Base-by-base conservation (phyloP, 2,797 vertebrate species). In the Clarias fuscus region DNA sequence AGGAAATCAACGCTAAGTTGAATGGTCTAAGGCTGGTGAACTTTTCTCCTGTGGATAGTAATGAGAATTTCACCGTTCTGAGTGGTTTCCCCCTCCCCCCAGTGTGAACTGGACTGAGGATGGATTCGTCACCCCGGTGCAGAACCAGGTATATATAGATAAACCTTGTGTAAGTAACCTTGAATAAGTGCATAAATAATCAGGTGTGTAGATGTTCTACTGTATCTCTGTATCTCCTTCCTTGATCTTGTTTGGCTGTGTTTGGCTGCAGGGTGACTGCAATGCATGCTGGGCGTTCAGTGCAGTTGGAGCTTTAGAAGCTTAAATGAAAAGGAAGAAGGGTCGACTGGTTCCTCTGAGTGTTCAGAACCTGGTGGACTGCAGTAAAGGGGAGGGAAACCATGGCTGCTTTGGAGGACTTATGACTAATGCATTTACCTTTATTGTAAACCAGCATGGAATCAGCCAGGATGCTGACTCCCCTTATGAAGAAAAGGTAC, bases 251-350 rank as follows among this genome's bases (percentile, higher is more conserved):
- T n/a, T n/a, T n/a, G n/a, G n/a, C n/a, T n/a, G n/a, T n/a, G n/a
- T n/a, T n/a, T n/a, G n/a, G n/a, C n/a, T 79, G 18, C 73, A 96
- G 95, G 95, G 95, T 0, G 24, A 76, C 0, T 96, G 95, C 65
- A 94, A 95, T 3, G 95, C 95, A 0, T 96, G 95, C 88, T 96
- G 96, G 95, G 95, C 95, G 5, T 96, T 96, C 91, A 95, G 95
- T 87, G 90, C 95, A 40, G 30, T 93, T 33, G 96, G 95, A 40
- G 93, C 95, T 64, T 92, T 96, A 0, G 95, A 96, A 88, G 96
- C 93, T 17, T 95, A 95, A 86, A 93, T 96, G 90, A 95, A 91
- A 87, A 95, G 85, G 73, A 85, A 1, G 7, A 94, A 92, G 0
- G 93, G 93, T 0, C 72, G 84, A 64, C 91, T 96, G 0, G 88